A percentile compares a stretch with the other conserved stretches of the same genome.
Conservation (phyloP, 2,113 vertebrate genomes). For the Pycnonotus jocosus region DNA sequence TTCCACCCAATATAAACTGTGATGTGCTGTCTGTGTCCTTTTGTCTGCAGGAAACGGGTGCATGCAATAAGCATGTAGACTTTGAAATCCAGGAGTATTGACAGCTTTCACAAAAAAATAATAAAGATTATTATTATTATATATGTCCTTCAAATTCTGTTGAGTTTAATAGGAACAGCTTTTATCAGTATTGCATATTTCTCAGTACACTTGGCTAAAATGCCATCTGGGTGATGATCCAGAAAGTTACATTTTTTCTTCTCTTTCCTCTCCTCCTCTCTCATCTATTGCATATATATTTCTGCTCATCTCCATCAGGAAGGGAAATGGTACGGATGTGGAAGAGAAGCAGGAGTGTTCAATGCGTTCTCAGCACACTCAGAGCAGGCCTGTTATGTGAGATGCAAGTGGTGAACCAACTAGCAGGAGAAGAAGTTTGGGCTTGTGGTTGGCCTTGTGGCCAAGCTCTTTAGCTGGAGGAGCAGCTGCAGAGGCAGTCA, state of each 20-base stretch:
- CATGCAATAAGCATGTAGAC: neutral
- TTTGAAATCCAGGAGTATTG: neutral
- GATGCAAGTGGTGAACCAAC: neutral
- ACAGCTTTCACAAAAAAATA: neutral
- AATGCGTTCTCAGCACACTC: rapidly evolving
- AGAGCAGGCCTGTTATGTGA: neutral
- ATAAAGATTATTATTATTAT: neutral
- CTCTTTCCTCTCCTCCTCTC: neutral
- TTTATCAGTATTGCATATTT: neutral
- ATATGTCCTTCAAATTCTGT: neutral
- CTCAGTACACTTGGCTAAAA: neutral
- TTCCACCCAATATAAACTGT: neutral
- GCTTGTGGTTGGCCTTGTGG: conserved; percentile 42
- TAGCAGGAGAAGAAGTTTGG: conserved; percentile 26
- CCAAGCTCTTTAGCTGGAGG: neutral
- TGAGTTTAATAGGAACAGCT: neutral
- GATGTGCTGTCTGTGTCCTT: neutral
- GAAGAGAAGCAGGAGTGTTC: neutral
- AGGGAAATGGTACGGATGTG: neutral
- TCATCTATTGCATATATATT: neutral
- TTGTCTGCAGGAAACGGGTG: neutral
- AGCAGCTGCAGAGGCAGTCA: conserved; percentile 36
- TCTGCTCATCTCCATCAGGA: neutral
- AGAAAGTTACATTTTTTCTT: neutral
- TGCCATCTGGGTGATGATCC: neutral